These are phyloP conservation scores for Cheilosia variabilis DNA, from an alignment of 2,888 invertebrate species.

Conservation along the genomic window DNA sequence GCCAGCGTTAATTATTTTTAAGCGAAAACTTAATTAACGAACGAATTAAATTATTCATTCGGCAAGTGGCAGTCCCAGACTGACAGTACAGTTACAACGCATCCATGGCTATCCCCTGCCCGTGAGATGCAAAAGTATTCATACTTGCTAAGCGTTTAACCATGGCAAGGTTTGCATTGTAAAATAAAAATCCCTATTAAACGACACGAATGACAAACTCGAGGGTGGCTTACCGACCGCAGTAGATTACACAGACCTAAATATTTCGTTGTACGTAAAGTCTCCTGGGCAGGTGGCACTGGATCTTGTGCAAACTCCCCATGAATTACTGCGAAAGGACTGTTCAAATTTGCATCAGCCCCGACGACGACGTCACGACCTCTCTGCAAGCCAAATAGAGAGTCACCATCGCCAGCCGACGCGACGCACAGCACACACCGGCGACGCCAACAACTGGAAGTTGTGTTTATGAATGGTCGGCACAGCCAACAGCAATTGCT, in stretches of 20 bases:
- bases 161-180: too few species aligned
- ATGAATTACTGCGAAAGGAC: conserved; percentile 69
- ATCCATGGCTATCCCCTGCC: conserved; percentile 1
- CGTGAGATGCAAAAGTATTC: neutral
- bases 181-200: too few species aligned
- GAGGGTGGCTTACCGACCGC: conserved; percentile 16
- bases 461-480: conserved; percentile 65
- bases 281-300: conserved; percentile 63
- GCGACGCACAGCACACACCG: conserved; percentile 29
- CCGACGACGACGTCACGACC: conserved; percentile 32
- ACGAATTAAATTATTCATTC: conserved; percentile 51
- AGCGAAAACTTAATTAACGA: conserved; percentile 52
- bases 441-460: conserved; percentile 64
- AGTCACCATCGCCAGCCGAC: conserved; percentile 26
- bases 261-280: conserved; percentile 61
- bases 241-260: conserved; percentile 42
- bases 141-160: neutral
- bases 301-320: conserved; percentile 69
- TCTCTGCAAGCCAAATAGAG: conserved; percentile 18
- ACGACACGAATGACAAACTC: neutral
- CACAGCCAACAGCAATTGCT: conserved; percentile 37
- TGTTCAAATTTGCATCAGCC: conserved; percentile 66
- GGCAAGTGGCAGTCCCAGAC: conserved; percentile 2
- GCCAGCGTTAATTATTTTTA: conserved; percentile 46
- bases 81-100: neutral